Conservation (phyloP, 1,140 invertebrate species). For the Pseudomyrmex dendroicus region DNA sequence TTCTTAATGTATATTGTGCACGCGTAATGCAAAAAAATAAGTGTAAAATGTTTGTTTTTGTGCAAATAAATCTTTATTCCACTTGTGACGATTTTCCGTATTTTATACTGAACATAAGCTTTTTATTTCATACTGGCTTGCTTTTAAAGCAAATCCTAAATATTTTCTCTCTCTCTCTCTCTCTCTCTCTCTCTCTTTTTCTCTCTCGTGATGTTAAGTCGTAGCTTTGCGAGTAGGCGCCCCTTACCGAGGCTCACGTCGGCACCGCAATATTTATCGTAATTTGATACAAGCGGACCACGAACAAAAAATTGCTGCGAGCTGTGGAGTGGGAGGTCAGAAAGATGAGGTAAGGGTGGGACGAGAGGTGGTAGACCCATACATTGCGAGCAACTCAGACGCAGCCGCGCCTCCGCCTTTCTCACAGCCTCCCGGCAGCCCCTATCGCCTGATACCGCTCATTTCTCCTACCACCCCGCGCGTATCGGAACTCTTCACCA, state of each 20-base stretch:
- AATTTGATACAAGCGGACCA: conserved; percentile 82
- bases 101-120: not conserved
- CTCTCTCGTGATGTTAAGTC: conserved; percentile 67
- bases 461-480: conserved; percentile 55
- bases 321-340: conserved; percentile 57
- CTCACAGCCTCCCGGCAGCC: conserved; percentile 63
- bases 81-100: not conserved
- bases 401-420: conserved; percentile 75
- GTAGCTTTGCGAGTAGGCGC: conserved; percentile 60
- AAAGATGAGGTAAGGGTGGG: conserved; percentile 64
- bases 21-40: not conserved
- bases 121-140: conserved; percentile 11
- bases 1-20: not conserved
- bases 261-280: conserved; percentile 81
- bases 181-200: conserved; percentile 2
- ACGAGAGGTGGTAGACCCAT: conserved; percentile 73
- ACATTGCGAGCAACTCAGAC: conserved; percentile 79
- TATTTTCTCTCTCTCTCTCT: conserved; percentile 19
- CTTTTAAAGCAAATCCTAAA: conserved; percentile 22
- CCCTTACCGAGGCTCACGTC: conserved; percentile 74
- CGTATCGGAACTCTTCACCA: conserved; percentile 67
- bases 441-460: conserved; percentile 78
- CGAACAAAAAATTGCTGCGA: conserved; percentile 79
- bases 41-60: not conserved
- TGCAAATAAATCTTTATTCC: not conserved